Conservation (phyloP, 2,888 invertebrate species). For the Callinectes sapidus region DNA sequence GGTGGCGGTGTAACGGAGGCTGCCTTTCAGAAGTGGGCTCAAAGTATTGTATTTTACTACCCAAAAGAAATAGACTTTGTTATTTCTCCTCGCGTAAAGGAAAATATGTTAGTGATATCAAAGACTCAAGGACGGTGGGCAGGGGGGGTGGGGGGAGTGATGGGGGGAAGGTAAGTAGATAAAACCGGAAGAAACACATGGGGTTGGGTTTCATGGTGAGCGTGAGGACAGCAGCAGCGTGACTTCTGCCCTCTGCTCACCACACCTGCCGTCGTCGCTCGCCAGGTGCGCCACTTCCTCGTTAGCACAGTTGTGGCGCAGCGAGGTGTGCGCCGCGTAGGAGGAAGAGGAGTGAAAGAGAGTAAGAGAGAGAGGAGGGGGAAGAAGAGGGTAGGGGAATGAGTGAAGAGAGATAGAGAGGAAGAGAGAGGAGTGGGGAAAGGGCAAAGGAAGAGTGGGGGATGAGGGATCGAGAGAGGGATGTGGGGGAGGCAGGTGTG, state of each 20-base stretch:
- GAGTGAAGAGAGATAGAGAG: not conserved
- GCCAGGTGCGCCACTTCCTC: slow-evolving; percentile 28
- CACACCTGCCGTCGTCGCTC: slow-evolving; percentile 18
- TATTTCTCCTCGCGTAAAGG: not conserved
- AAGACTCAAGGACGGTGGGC: not conserved
- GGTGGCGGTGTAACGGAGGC: not conserved
- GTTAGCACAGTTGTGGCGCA: slow-evolving; percentile 31
- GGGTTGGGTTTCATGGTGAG: not conserved
- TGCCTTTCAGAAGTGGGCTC: not conserved
- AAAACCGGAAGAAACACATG: not conserved
- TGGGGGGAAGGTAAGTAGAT: not conserved
- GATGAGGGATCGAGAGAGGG: not conserved
- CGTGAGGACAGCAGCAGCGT: slow-evolving; percentile 21
- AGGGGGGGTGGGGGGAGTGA: not conserved
- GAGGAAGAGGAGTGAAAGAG: slow-evolving; percentile 24
- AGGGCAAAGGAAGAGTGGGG: slow-evolving; percentile 18
- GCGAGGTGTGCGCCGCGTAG: slow-evolving; percentile 23
- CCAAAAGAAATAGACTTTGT: not conserved
- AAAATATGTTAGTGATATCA: not conserved
- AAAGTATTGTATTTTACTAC: not conserved
- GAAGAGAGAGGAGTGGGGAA: not conserved
- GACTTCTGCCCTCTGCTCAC: slow-evolving; percentile 15
- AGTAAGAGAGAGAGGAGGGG: not conserved
- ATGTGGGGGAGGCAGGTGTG: slow-evolving; percentile 29
- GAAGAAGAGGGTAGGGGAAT: slow-evolving; percentile 34